These are phyloP conservation scores for Mormyrus hasselquistii DNA, from an alignment of 2,797 vertebrate genomes.

Conservation along the genomic window DNA sequence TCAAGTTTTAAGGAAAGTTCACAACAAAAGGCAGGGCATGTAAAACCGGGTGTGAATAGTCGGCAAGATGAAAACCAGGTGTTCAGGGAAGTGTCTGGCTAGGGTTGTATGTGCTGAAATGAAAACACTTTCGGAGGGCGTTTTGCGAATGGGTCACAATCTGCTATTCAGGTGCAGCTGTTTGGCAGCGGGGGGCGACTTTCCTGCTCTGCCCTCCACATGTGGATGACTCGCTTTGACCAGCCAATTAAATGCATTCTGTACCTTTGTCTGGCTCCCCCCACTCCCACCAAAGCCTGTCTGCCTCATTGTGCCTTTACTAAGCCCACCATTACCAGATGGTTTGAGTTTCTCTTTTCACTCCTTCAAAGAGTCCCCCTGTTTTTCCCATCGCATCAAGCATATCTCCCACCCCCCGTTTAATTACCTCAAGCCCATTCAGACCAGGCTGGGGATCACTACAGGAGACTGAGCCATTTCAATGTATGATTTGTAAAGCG, in stretches of 20 bases:
- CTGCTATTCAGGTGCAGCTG: background rate
- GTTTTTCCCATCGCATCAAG: constrained; percentile 74
- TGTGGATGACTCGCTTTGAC: constrained; percentile 35
- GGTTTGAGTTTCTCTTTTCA: constrained; percentile 65
- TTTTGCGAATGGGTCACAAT: background rate
- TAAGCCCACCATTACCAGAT: constrained; percentile 59
- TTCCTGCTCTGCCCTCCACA: constrained; percentile 39
- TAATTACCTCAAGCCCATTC: constrained; percentile 77
- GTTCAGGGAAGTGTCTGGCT: background rate
- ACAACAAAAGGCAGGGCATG: background rate
- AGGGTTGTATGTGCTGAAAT: background rate
- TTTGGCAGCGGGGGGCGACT: background rate
- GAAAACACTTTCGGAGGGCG: background rate
- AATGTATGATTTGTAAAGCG: constrained; percentile 58
- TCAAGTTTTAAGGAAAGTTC: constrained; percentile 3
- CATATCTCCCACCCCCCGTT: constrained; percentile 61
- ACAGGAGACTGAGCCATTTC: constrained; percentile 61
- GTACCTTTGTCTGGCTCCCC: constrained; percentile 24
- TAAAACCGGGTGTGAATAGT: constrained; percentile 8
- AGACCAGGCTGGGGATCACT: constrained; percentile 60
- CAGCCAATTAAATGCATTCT: constrained; percentile 52
- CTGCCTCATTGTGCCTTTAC: constrained; percentile 45
- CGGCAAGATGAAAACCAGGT: background rate
- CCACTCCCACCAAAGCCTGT: background rate
- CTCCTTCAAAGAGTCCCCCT: constrained; percentile 63